Conservation (phyloP, 2,888 invertebrate species). For the Melikaiella ostensackeni region DNA sequence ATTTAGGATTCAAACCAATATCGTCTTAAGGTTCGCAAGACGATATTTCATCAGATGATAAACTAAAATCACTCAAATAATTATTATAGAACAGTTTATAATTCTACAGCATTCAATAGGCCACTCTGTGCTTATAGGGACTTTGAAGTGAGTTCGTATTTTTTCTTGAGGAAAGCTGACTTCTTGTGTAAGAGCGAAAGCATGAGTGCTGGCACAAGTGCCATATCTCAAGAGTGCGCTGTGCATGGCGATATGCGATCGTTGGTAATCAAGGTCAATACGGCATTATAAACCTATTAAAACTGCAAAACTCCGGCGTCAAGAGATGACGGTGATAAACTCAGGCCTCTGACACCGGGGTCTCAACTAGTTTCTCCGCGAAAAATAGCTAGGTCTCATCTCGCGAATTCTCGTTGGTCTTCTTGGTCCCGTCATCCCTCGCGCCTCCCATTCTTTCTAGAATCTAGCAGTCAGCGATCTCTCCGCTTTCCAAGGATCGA, state of each 20-base stretch:
- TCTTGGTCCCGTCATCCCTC: constrained; percentile 6
- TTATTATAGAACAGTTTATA: not conserved
- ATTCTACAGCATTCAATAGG: not conserved
- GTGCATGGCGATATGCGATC: constrained; percentile 42
- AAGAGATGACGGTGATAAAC: constrained; percentile 72
- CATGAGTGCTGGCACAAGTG: not conserved
- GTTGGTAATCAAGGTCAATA: constrained; percentile 51
- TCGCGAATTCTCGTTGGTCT: constrained; percentile 46
- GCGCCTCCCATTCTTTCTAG: constrained; percentile 45
- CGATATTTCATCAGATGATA: not conserved
- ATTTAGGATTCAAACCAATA: not conserved
- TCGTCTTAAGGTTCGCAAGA: too few relatives aligned
- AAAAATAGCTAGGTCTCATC: constrained; percentile 50
- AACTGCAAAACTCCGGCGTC: constrained; percentile 62
- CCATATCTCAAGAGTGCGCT: not conserved
- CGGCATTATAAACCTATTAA: constrained; percentile 69
- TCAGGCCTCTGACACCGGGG: constrained; percentile 65
- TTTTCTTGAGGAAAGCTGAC: not conserved
- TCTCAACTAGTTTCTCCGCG: constrained; percentile 50
- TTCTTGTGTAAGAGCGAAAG: too few relatives aligned
- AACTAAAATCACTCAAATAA: not conserved
- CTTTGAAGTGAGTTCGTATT: not conserved
- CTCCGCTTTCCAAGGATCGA: constrained; percentile 45
- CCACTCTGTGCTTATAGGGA: not conserved
- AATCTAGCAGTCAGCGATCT: constrained; percentile 45